Base-by-base conservation (phyloP, 1,140 invertebrate genomes). In the Drosophila serrata region DNA sequence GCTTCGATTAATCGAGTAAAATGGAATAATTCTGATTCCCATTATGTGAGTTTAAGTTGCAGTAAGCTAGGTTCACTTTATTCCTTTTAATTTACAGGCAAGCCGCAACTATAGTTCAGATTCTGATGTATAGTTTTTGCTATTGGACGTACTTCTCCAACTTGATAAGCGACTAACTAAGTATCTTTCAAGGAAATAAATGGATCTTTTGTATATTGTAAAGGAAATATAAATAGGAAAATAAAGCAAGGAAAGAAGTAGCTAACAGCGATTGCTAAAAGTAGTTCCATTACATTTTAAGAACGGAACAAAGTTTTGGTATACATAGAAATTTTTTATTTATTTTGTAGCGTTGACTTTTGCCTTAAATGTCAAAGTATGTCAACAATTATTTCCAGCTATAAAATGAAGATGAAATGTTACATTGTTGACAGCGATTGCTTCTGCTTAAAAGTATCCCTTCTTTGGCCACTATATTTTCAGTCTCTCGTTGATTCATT, bases 401-500 rank as follows among this genome's bases (percentile, higher is more conserved):
- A 57, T 62, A 3, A 62, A 57, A 31, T 58, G 11, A 19, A 31
- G 6, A 12, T 19, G 4, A 42, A 48, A 6, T 27, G 17, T 17
- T 39, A n/a, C 33, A 31, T 12, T 62, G 60, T 29, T 63, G 58
- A 63, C 63, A 65, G 22, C 22, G 22, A 22, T 24, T 17, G 11
- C 8, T 45, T 37, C 24, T 22, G 24, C 29, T 19, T 22, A 27
- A 45, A 42, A 31, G 33, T 22, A 22, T n/a, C 67, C 46, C 27
- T 12, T 15, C 22, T 22, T 55, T 19, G 31, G 29, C 22, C 33
- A 4, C 35, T 8, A 31, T 35, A 43, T 31, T 42, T 11, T 42
- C 27, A 27, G 56, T 46, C 22, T 59, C 24, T 63, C 67, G 64
- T 81, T 76, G 59, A 81, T 81, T 70, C 37, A 40, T 62, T 64